Evolutionary conservation across 1,140 invertebrate species (phyloP).

Genomic region (Drosophila aff.): DNA sequence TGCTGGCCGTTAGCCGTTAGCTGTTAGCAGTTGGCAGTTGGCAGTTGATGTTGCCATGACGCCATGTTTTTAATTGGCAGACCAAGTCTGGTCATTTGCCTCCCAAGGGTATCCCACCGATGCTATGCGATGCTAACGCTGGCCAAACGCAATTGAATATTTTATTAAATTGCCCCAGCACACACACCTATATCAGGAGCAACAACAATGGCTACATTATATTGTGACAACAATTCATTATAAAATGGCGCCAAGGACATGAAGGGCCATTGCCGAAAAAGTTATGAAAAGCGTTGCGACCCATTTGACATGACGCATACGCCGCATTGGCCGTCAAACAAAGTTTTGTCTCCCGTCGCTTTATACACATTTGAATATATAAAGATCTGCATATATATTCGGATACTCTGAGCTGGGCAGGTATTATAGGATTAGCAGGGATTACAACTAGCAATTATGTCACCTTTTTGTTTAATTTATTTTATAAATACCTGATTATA

Average conservation of each 20-base stretch:
- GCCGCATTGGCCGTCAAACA: conserved; percentile 52
- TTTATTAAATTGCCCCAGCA: conserved; percentile 75
- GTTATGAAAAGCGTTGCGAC: conserved; percentile 70
- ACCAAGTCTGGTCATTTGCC: conserved; percentile 46
- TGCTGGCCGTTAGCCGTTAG: conserved; percentile 36
- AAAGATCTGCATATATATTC: conserved; percentile 19
- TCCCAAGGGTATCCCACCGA: conserved; percentile 21
- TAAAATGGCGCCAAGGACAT: conserved; percentile 66
- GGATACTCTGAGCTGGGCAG: conserved; percentile 22
- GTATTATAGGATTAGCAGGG: conserved; percentile 16
- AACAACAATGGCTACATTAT: conserved; percentile 63
- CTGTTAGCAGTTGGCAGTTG: conserved; percentile 22
- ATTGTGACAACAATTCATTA: conserved; percentile 81
- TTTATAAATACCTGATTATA: background rate
- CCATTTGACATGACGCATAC: conserved; percentile 73
- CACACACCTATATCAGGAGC: conserved; percentile 18
- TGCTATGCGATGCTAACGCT: conserved; percentile 20
- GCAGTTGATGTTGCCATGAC: conserved; percentile 72
- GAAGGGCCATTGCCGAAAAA: conserved; percentile 56
- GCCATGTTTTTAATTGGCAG: conserved; percentile 80
- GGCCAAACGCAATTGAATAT: conserved; percentile 75
- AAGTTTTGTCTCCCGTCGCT: conserved; percentile 18
- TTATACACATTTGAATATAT: conserved; percentile 17
- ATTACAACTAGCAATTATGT: background rate
- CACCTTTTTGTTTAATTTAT: conserved; percentile 2